These are phyloP conservation scores for Patella depressa DNA, from an alignment of 2,888 invertebrate species.

Conservation along the genomic window DNA sequence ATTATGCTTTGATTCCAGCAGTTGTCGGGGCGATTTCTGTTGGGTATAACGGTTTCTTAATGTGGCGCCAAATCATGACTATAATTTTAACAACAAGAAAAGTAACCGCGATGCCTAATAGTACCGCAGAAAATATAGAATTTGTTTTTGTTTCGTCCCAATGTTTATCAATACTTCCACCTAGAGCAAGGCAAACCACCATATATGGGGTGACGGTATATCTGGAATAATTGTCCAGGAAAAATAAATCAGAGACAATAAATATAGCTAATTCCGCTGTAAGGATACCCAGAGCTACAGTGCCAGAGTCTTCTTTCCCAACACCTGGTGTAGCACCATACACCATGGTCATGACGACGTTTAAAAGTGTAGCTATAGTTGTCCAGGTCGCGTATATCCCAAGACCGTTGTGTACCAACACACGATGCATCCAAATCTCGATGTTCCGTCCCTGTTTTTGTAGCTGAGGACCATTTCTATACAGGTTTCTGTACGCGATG, in stretches of 20 bases:
- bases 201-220: constrained; percentile 67
- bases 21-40: too few relatives aligned
- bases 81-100: constrained; percentile 37
- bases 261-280: constrained; percentile 52
- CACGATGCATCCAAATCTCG: constrained; percentile 63
- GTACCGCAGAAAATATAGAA: constrained; percentile 52
- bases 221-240: constrained; percentile 60
- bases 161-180: constrained; percentile 56
- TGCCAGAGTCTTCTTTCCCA: constrained; percentile 40
- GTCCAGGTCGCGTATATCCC: constrained; percentile 65
- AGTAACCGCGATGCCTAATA: constrained; percentile 41
- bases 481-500: constrained; percentile 47
- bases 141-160: constrained; percentile 49
- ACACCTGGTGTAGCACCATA: constrained; percentile 32
- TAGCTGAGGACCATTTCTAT: constrained; percentile 45
- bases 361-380: constrained; percentile 62
- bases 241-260: constrained; percentile 56
- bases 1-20: too few relatives aligned
- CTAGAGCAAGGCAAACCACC: constrained; percentile 59
- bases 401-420: constrained; percentile 65
- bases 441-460: constrained; percentile 39
- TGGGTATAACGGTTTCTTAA: constrained; percentile 21
- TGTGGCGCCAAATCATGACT: constrained; percentile 40
- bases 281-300: constrained; percentile 53
- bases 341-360: constrained; percentile 59